Conservation (phyloP, 64 coral and sea anemone genomes). For the Platygyra sinensis region DNA sequence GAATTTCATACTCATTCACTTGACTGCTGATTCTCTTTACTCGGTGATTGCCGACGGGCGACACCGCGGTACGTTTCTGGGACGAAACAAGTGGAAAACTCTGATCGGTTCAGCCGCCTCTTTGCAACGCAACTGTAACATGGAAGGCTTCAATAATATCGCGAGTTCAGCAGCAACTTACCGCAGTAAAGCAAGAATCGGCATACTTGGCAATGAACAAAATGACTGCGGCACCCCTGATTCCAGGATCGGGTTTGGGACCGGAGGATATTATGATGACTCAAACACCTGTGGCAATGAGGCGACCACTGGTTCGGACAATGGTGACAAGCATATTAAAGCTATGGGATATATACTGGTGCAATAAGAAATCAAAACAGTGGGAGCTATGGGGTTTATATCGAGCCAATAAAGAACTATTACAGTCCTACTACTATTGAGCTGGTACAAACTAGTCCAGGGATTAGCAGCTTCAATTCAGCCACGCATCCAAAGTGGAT, state of each 20-base stretch:
- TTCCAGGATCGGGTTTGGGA: slow-evolving; percentile 47
- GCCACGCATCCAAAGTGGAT: no score
- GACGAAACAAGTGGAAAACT: slow-evolving; percentile 42
- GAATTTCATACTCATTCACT: neutral
- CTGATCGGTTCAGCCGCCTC: slow-evolving; percentile 37
- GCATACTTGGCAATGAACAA: slow-evolving; percentile 21
- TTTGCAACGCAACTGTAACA: slow-evolving; percentile 41
- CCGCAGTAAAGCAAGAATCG: slow-evolving; percentile 20
- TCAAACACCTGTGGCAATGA: slow-evolving; percentile 13
- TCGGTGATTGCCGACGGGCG: slow-evolving; percentile 29
- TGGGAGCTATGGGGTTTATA: no score
- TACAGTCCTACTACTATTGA: no score
- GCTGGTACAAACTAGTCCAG: no score
- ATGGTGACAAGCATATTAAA: neutral
- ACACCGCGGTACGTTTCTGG: neutral
- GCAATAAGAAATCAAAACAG: neutral
- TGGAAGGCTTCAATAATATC: slow-evolving; percentile 47
- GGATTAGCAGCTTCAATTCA: no score
- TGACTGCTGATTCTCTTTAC: neutral
- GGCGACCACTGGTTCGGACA: neutral
- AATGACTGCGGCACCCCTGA: slow-evolving; percentile 12
- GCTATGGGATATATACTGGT: slow-evolving; percentile 47
- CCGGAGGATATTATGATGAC: neutral
- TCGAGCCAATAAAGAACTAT: no score
- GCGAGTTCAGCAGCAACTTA: neutral